Conservation (phyloP, 2,113 vertebrate species). For the Chloropsis hardwickii region DNA sequence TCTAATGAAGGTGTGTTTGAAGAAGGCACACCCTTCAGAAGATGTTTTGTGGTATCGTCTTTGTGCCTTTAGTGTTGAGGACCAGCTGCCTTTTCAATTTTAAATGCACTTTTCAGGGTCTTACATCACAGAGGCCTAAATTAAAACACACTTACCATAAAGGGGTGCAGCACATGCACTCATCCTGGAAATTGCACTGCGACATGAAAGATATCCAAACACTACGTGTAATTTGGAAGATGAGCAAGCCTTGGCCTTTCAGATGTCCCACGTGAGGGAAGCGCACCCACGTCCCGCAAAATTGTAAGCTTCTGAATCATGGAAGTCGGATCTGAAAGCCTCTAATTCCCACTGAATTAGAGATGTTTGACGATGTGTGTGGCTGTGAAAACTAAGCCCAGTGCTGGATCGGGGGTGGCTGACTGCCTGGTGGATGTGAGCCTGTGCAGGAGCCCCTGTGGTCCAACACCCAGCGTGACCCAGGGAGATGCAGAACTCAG, state of each 20-base stretch:
- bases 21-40: slow-evolving; percentile 38
- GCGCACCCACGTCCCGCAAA: slow-evolving; percentile 3
- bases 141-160: slow-evolving; percentile 33
- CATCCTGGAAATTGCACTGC: background rate
- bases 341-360: slow-evolving; percentile 13
- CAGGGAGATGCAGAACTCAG: background rate
- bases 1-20: slow-evolving; percentile 48
- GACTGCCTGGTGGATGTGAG: background rate
- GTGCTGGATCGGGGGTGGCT: accelerated
- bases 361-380: background rate
- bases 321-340: background rate
- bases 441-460: background rate
- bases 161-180: slow-evolving; percentile 2
- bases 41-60: background rate
- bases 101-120: slow-evolving; percentile 37
- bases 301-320: slow-evolving; percentile 52
- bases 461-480: accelerated
- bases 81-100: slow-evolving; percentile 25
- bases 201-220: slow-evolving; percentile 37
- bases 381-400: background rate
- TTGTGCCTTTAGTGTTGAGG: slow-evolving; percentile 21
- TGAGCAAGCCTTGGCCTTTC: slow-evolving; percentile 56
- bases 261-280: slow-evolving; percentile 26
- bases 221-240: background rate
- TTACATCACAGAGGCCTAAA: slow-evolving; percentile 44